These are phyloP conservation scores for Calvadosia cruxmelitensis DNA, from an alignment of 30 jellyfish, hydroid and myxozoan species.

Conservation along the genomic window DNA sequence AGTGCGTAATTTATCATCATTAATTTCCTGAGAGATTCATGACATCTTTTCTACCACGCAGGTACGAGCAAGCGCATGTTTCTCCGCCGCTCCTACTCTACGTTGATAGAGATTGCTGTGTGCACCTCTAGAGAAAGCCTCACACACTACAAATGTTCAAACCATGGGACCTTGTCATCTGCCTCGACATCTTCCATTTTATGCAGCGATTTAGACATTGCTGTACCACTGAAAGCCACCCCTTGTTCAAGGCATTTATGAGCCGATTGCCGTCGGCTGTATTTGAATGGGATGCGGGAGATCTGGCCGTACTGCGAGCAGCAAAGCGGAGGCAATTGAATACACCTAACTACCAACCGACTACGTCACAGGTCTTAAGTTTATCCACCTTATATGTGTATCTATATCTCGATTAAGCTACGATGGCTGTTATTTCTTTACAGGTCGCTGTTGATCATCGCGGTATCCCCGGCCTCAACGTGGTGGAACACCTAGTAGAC, in stretches of 20 bases:
- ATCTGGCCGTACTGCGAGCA: conserved; percentile 4
- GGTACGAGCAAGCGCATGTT: conserved; percentile 5
- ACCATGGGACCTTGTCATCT: background rate
- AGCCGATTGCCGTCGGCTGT: conserved; percentile 11
- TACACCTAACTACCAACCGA: no score
- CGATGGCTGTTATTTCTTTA: no score
- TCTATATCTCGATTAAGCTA: no score
- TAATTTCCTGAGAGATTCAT: no score
- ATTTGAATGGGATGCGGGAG: conserved; percentile 34
- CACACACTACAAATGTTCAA: conserved; percentile 3
- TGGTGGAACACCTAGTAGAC: no score
- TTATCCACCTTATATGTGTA: no score
- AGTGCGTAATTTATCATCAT: no score
- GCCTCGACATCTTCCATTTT: conserved; percentile 33
- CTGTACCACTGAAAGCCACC: conserved; percentile 23
- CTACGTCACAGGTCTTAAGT: no score
- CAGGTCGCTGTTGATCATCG: no score
- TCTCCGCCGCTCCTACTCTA: conserved; percentile 21
- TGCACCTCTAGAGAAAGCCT: conserved; percentile 3
- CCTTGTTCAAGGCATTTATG: conserved; percentile 22
- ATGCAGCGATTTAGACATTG: conserved; percentile 21
- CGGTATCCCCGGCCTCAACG: no score
- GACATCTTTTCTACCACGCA: no score
- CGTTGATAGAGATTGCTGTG: conserved; percentile 42
- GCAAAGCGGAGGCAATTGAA: conserved; percentile 31